These are phyloP conservation scores for Dasypus novemcinctus DNA, from an alignment of 2,113 vertebrate genomes.

Conservation along the genomic window DNA sequence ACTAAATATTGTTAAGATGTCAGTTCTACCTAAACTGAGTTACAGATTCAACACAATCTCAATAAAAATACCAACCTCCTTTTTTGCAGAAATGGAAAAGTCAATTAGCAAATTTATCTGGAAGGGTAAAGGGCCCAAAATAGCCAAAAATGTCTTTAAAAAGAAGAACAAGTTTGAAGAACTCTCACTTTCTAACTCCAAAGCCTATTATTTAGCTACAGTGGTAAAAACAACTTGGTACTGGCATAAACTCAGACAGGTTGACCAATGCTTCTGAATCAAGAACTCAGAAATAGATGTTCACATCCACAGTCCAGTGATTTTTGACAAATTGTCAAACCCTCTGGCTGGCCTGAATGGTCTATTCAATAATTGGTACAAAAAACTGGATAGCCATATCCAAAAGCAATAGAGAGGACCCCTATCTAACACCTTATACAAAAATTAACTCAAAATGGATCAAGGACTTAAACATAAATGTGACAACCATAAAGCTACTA, in stretches of 20 bases:
- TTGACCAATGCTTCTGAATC: too few species aligned
- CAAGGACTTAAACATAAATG: too few species aligned
- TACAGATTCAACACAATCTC: background rate
- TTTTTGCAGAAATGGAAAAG: background rate
- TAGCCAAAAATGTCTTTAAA: background rate
- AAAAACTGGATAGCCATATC: too few species aligned
- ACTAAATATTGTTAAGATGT: background rate
- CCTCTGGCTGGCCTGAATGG: too few species aligned
- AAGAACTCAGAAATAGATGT: too few species aligned
- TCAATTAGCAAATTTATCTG: background rate
- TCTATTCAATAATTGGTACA: too few species aligned
- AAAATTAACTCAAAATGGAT: too few species aligned
- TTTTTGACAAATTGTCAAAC: too few species aligned
- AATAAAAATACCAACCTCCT: background rate
- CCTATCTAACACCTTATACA: too few species aligned
- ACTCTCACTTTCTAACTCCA: background rate
- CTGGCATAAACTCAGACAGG: background rate
- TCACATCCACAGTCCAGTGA: too few species aligned
- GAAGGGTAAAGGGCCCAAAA: background rate
- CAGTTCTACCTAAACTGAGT: background rate
- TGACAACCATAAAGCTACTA: too few species aligned
- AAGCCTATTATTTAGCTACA: background rate
- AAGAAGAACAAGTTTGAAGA: background rate
- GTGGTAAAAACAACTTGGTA: background rate
- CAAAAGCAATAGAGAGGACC: too few species aligned